Conservation (phyloP, 2,888 invertebrate species). For the Eilema griseolum region DNA sequence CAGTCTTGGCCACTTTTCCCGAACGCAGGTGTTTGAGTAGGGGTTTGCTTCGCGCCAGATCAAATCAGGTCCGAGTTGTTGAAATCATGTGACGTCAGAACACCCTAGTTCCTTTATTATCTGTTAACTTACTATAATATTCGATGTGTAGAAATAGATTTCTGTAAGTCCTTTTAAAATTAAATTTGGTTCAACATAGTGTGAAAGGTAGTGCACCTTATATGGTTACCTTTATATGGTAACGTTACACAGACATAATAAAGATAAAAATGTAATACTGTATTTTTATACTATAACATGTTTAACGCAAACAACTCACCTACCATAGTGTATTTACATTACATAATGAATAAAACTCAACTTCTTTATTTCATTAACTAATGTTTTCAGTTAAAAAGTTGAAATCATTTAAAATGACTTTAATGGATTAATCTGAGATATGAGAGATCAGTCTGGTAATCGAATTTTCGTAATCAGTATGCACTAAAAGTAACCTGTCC, state of each 20-base stretch:
- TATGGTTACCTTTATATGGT: conserved; percentile 3
- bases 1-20: too few relatives aligned
- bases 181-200: neutral
- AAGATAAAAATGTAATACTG: neutral
- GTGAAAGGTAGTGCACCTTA: conserved; percentile 1
- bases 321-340: neutral
- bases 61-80: neutral
- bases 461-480: neutral
- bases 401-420: neutral
- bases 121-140: neutral
- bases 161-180: neutral
- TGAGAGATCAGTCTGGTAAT: too few relatives aligned
- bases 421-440: too few relatives aligned
- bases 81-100: neutral
- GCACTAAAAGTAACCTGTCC: neutral
- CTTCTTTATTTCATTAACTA: too few relatives aligned
- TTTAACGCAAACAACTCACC: neutral
- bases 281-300: neutral
- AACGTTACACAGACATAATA: neutral
- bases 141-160: neutral
- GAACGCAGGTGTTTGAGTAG: neutral
- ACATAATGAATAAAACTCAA: neutral
- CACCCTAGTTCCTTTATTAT: neutral
- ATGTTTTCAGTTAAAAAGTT: neutral
- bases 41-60: neutral